Conservation (phyloP, 2,888 invertebrate species). For the Parnassius glacialis region DNA sequence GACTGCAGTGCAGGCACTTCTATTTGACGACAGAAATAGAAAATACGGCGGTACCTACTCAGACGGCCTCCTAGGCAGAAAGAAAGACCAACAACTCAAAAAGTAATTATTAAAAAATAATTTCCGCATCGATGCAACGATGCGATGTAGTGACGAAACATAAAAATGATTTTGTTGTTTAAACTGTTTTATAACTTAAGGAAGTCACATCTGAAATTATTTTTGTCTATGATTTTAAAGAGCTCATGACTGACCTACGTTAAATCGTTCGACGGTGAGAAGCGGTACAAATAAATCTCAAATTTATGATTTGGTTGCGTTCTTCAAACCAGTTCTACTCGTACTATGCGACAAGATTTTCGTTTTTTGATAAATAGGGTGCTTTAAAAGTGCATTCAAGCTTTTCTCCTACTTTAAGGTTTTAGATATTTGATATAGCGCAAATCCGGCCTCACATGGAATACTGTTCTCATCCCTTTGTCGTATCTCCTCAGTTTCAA, state of each 20-base stretch:
- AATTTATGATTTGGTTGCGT: neutral
- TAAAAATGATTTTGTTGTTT: slow-evolving; percentile 27
- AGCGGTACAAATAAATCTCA: neutral
- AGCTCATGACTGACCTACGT: slow-evolving; percentile 11
- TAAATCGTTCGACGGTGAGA: neutral
- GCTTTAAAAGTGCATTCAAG: too few relatives aligned
- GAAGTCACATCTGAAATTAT: slow-evolving; percentile 43
- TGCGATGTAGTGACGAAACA: slow-evolving; percentile 1
- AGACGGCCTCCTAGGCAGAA: neutral
- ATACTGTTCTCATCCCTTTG: too few relatives aligned
- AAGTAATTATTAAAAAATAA: too few relatives aligned
- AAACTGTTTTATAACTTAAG: slow-evolving; percentile 31
- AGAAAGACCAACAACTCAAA: too few relatives aligned
- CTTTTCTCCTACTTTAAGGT: too few relatives aligned
- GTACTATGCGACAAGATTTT: too few relatives aligned
- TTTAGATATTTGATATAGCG: too few relatives aligned
- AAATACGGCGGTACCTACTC: neutral
- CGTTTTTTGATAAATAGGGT: too few relatives aligned
- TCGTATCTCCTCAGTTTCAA: too few relatives aligned
- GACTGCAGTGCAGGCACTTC: too few relatives aligned
- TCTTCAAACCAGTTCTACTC: neutral
- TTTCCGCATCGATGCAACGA: neutral
- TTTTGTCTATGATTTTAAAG: slow-evolving; percentile 3
- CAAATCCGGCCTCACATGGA: too few relatives aligned
- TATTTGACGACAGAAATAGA: too few relatives aligned